phyloP scores from a whole-genome alignment of 1,140 invertebrate genomes.

The Euwallacea similis region DNA sequence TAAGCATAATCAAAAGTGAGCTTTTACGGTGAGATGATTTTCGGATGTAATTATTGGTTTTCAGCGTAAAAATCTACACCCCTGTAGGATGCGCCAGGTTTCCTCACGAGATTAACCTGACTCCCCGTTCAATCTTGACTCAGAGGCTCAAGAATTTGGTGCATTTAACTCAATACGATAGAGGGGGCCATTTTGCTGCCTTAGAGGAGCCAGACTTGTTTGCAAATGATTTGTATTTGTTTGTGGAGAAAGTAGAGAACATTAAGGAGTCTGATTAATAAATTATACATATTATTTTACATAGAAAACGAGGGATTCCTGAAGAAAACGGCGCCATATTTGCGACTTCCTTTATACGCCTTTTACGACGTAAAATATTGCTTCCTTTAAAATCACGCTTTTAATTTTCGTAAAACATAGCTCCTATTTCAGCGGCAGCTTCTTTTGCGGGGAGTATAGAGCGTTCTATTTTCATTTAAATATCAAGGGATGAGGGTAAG shows the following conservation, averaged over 20 bases:
- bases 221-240: constrained; percentile 60
- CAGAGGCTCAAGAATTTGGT: constrained; percentile 65
- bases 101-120: constrained; percentile 62
- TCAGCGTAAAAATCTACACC: constrained; percentile 42
- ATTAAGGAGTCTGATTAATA: too few species aligned
- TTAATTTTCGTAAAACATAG: constrained; percentile 15
- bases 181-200: constrained; percentile 79
- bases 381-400: constrained; percentile 10
- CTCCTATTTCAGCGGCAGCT: constrained; percentile 4
- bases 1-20: constrained; percentile 39
- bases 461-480: too few species aligned
- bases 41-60: constrained; percentile 44
- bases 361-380: constrained; percentile 2
- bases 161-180: constrained; percentile 59
- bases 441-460: too few species aligned
- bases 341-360: constrained; percentile 5
- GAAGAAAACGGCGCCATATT: not conserved
- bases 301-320: too few species aligned
- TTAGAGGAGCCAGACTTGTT: constrained; percentile 75
- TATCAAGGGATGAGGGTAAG: too few species aligned
- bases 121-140: constrained; percentile 61
- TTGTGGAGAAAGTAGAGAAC: constrained; percentile 28
- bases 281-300: too few species aligned
- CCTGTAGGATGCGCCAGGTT: constrained; percentile 68
- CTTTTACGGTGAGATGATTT: too few species aligned